Base-by-base conservation (phyloP, 2,888 invertebrate species). In the Exocentrus adspersus region DNA sequence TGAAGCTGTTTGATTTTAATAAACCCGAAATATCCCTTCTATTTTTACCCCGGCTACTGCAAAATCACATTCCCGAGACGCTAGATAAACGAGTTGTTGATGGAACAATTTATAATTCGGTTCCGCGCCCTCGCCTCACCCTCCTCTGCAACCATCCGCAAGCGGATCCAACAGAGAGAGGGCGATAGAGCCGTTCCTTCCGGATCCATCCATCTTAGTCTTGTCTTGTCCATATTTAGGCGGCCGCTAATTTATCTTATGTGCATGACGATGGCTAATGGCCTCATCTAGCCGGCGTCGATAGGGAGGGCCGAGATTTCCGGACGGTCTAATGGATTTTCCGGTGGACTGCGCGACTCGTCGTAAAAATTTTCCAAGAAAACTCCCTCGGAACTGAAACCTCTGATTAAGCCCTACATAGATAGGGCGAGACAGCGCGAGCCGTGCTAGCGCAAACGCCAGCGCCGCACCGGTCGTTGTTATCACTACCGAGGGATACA, bases 221-320 rank as follows among this genome's bases (percentile, higher is more conserved):
- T 74, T 75, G 74, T 75, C 76, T 73, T 78, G 77, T 77, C 76
- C 75, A 77, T 77, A 77, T 78, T 78, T 77, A 77, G 73, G 66
- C 65, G 73, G 65, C 62, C 70, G 67, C 77, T 78, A 78, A 78
- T 78, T 78, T 77, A 79, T 79, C 78, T 79, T 75, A 69, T 78
- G 78, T 74, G 75, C 78, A 77, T 76, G 77, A 75, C 74, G 72
- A 72, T 68, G 67, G 69, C 67, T 74, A 74, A 75, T 73, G 71
- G 73, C 54, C 64, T 65, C 70, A 73, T 73, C 57, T 54, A 54
- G 19, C 17, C 28, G 51, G 52, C 50, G 63, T 65, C 68, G 45
- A 65, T 57, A 57, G 52, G 60, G 48, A 60, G 56, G 59, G 54
- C 58, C 43, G 62, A 56, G 63, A 61, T 66, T 67, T 58, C 61